Base-by-base conservation (phyloP, 2,113 vertebrate genomes). In the Pituophis catenifer region DNA sequence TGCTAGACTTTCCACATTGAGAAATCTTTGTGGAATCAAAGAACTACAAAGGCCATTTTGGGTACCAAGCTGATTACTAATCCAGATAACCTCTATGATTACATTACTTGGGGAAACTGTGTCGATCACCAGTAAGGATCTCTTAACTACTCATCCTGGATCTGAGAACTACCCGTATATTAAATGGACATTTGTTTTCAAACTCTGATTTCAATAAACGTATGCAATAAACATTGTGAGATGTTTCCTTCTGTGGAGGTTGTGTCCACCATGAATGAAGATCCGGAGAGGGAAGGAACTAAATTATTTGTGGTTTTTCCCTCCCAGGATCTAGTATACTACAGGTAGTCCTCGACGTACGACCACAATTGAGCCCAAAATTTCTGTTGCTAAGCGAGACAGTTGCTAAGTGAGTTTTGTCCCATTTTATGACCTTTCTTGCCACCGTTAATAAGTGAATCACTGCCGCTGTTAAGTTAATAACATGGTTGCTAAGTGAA, bases 261-360 rank as follows among this genome's bases (percentile, higher is more conserved):
- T 75, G n/a, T 75, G 2, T 2, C 70, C 70, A 81, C 15, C 33
- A 38, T 19, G 70, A 33, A 75, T 33, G 15, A 75, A 75, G 70
- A 75, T 75, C n/a, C 70, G 1, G 29, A 54, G 54, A 21, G 17
- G 54, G 53, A 19, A 38, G 54, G 88, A 33, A 89, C 7, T 29
- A 89, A 48, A 58, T 38, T 38, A 19, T 81, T 38, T 19, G 6
- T 8, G 12, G 11, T 38, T n/a, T 65, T 65, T 1, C 70, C 33
- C 33, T 8, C 17, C 15, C 70, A 81, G 38, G 2, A 19, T 15
- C 70, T 19, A 33, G 15, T 48, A 48, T 48, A 4, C 11, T 26
- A n/a, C 12, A 70, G 12, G 62, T 6, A 29, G 1, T 12, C 1
- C 62, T 65, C 62, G 1, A 65, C 0, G 0, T 29, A 65, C 10